A percentile compares a stretch with the other conserved stretches of the same genome.
Conservation (phyloP, 2,797 vertebrate species). For the Lithobates pipiens region DNA sequence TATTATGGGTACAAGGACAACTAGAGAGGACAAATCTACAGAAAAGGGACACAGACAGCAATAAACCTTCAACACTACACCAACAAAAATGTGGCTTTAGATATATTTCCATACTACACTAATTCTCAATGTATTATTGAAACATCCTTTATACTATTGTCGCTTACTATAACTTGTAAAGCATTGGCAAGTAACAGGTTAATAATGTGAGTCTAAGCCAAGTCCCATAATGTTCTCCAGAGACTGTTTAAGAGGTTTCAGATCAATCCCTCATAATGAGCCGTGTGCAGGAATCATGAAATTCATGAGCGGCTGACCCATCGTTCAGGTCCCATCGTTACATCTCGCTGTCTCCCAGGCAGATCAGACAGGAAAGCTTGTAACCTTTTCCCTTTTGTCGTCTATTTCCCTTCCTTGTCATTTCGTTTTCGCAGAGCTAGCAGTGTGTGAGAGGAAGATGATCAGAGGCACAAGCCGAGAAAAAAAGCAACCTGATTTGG, state of each 20-base stretch:
- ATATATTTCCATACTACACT: too few species aligned
- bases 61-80: too few species aligned
- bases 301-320: conserved; percentile 62
- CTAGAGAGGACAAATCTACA: too few species aligned
- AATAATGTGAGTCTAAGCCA: conserved; percentile 41
- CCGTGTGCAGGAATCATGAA: conserved; percentile 59
- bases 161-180: not conserved
- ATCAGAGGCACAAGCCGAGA: conserved; percentile 55
- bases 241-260: conserved; percentile 60
- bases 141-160: not conserved
- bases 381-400: conserved; percentile 63
- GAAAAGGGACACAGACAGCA: too few species aligned
- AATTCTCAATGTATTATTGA: too few species aligned
- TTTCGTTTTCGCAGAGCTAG: conserved; percentile 59
- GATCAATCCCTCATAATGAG: conserved; percentile 63
- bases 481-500: conserved; percentile 58
- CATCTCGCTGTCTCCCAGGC: conserved; percentile 61
- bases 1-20: too few species aligned
- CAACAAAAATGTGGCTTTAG: too few species aligned
- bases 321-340: conserved; percentile 61
- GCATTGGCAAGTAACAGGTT: conserved; percentile 40
- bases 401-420: conserved; percentile 63
- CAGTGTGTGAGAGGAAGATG: conserved; percentile 59
- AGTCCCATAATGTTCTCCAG: conserved; percentile 56
- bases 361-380: conserved; percentile 61